A percentile compares a stretch with the other conserved stretches of the same genome.
Evolutionary conservation across 2,113 vertebrate genomes (phyloP).

Genomic region (Antennarius striatus): DNA sequence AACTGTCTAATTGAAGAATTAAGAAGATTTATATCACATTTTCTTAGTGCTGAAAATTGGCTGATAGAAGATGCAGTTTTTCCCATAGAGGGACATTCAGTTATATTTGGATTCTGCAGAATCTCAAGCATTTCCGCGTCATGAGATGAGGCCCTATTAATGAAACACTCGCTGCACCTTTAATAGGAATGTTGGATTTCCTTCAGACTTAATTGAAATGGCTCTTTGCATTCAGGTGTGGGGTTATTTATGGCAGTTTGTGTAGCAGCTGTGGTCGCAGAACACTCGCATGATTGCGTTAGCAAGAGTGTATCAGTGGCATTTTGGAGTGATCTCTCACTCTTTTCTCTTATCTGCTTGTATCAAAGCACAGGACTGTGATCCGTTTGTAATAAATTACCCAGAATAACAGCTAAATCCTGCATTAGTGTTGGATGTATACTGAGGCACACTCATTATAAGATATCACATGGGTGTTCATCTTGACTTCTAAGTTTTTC

Average conservation of each 20-base stretch:
- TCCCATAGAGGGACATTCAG: no score
- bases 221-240: background rate
- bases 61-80: no score
- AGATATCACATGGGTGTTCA: no score
- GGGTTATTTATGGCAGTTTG: background rate
- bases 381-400: constrained; percentile 7
- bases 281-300: constrained; percentile 41
- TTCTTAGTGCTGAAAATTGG: no score
- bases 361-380: constrained; percentile 8
- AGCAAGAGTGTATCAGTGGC: constrained; percentile 12
- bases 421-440: no score
- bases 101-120: no score
- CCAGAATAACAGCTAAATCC: background rate
- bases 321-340: constrained; percentile 45
- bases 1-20: no score
- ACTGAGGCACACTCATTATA: no score
- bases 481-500: no score
- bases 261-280: constrained; percentile 39
- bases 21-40: no score
- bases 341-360: constrained; percentile 50
- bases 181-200: background rate
- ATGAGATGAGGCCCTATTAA: background rate
- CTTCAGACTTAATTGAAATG: background rate
- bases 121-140: no score
- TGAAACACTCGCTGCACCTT: background rate